These are phyloP conservation scores for Hephaestus fuliginosus DNA, from an alignment of 2,797 vertebrate species.

Conservation along the genomic window DNA sequence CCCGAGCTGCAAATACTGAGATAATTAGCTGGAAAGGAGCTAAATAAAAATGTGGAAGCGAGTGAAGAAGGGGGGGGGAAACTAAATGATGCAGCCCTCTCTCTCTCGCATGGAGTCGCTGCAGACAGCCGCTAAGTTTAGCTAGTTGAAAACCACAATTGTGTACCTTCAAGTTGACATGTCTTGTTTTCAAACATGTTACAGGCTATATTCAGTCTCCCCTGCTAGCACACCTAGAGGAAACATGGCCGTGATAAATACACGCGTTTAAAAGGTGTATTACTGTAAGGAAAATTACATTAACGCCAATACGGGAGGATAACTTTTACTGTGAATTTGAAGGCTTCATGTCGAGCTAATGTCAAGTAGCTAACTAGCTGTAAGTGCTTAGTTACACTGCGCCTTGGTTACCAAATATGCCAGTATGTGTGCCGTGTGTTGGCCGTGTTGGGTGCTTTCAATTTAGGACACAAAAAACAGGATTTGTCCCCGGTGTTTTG, in stretches of 20 bases:
- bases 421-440: neutral
- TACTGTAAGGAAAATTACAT: neutral
- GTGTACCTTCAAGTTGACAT: slow-evolving; percentile 76
- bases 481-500: slow-evolving; percentile 41
- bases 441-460: neutral
- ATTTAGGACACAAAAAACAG: neutral
- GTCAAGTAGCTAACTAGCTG: slow-evolving; percentile 56
- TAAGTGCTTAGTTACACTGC: slow-evolving; percentile 25
- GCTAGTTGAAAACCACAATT: slow-evolving; percentile 67
- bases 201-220: slow-evolving; percentile 32
- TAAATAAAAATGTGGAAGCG: neutral
- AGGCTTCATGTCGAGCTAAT: slow-evolving; percentile 59
- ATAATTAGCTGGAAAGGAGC: slow-evolving; percentile 2
- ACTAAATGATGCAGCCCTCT: neutral
- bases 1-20: slow-evolving; percentile 21
- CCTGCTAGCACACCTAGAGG: neutral
- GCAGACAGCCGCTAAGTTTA: slow-evolving; percentile 65
- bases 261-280: neutral
- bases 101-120: neutral
- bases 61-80: neutral
- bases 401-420: neutral
- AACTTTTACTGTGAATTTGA: slow-evolving; percentile 59
- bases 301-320: neutral
- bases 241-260: neutral
- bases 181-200: slow-evolving; percentile 77